Evolutionary conservation across 2,113 vertebrate species (phyloP), one percentile per base, ranked within the genome.

Genomic region (Acinonyx jubatus): DNA sequence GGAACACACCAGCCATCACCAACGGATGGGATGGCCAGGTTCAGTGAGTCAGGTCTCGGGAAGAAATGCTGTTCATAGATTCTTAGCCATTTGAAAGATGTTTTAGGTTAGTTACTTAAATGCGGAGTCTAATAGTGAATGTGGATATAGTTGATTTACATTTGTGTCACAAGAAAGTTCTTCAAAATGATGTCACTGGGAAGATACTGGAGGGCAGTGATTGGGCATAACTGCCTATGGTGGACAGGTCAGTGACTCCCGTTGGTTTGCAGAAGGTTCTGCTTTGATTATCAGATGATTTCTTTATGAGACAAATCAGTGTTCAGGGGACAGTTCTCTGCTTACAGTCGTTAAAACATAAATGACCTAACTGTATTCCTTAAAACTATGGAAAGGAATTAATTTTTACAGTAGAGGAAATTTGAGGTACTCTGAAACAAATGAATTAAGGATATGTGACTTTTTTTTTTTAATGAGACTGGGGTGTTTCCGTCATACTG

Each of bases 181-280:
- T 95, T 89, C 45, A 83, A 66, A 73, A 68, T 89, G n/a, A 27
- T 15, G 6, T 94, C 83, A 82, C 50, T 18, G 9, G 69, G 76
- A 76, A 92, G 89, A 96, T 94, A 68, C 98, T 98, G 29, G 48
- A 98, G 99, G 98, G 97, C 98, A 96, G 63, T 99, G 99, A 98
- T 98, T 31, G 97, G 12, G n/a, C 98, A 98, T 98, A 98, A 99
- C 98, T 98, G 3, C 92, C n/a, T 7, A 45, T 27, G 88, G 85
- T 78, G 66, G 98, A 97, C 96, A 96, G 97, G 97, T 94, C 5
- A 14, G 25, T 3, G 29, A 16, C 76, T 92, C 91, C 92, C 65
- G 98, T 97, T 98, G 99, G 98, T 95, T 96, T 78, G 97, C 97
- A 82, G 97, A 94, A 98, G 98, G 61, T 84, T 85, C 84, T 55